Percentiles rank a stretch among this genome's conserved stretches.
These are phyloP conservation scores for Phengaris alcon DNA, from an alignment of 2,888 invertebrate genomes.

Conservation along the genomic window DNA sequence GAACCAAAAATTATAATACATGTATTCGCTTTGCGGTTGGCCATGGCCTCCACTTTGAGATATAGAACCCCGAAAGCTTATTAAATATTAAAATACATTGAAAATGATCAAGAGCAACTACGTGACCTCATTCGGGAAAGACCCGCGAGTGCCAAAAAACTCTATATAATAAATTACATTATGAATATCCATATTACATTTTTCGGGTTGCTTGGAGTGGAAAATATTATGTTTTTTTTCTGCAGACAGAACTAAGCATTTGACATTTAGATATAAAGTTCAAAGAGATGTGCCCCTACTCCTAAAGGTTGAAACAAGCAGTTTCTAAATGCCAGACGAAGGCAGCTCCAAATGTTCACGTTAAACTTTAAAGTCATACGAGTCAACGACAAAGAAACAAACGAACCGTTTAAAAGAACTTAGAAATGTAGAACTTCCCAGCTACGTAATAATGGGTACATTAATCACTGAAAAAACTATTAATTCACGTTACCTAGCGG, in stretches of 20 bases:
- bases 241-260: background rate
- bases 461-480: background rate
- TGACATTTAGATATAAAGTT: background rate
- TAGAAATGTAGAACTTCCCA: background rate
- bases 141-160: background rate
- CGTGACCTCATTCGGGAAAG: background rate
- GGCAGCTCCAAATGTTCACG: background rate
- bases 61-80: background rate
- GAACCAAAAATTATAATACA: background rate
- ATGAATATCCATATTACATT: background rate
- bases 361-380: background rate
- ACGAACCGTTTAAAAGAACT: background rate
- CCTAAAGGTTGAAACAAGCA: background rate
- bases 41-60: background rate
- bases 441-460: background rate
- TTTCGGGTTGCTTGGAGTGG: no score
- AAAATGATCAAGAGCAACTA: slow-evolving; percentile 12
- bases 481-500: background rate
- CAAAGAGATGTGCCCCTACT: background rate
- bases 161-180: background rate
- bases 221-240: background rate
- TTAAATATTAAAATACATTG: slow-evolving; percentile 4
- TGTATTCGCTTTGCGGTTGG: background rate
- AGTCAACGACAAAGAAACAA: background rate
- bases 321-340: background rate